Conservation (phyloP, 2,113 vertebrate genomes). For the Embiotoca jacksoni region DNA sequence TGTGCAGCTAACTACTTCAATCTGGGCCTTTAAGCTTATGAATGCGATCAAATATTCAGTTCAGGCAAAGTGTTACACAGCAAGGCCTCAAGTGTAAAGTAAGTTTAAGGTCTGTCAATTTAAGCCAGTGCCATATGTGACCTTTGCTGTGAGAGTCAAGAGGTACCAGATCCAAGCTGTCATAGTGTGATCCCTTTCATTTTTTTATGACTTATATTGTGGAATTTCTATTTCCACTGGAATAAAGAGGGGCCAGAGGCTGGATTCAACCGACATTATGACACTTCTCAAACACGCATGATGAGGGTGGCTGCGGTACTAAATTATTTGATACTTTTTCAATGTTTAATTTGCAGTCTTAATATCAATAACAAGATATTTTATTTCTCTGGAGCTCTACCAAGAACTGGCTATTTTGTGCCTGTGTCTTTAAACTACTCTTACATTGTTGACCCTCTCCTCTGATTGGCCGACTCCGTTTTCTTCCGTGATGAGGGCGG, state of each 20-base stretch:
- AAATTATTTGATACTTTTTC: too few relatives aligned
- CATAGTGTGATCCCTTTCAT: conserved; percentile 41
- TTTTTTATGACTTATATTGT: conserved; percentile 45
- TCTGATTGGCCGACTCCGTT: too few relatives aligned
- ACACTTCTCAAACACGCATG: conserved; percentile 6
- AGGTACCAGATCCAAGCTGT: conserved; percentile 61
- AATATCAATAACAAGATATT: too few relatives aligned
- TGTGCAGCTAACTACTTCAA: conserved; percentile 63
- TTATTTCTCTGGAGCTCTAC: too few relatives aligned
- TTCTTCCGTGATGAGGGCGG: too few relatives aligned
- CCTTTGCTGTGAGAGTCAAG: conserved; percentile 66
- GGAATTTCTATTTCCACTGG: conserved; percentile 52
- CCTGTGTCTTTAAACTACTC: too few relatives aligned
- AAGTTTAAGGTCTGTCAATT: conserved; percentile 67
- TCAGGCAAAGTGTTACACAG: conserved; percentile 60
- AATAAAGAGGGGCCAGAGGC: conserved; percentile 7
- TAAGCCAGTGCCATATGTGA: conserved; percentile 67
- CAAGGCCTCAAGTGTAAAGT: conserved; percentile 67
- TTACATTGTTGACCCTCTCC: too few relatives aligned
- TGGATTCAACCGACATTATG: not conserved
- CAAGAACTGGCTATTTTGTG: too few relatives aligned
- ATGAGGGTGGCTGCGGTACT: not conserved
- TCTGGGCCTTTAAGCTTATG: conserved; percentile 60
- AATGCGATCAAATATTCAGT: conserved; percentile 73
- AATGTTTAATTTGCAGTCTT: too few relatives aligned